These are phyloP conservation scores for Paedocypris sp. DNA, from an alignment of 2,113 vertebrate species.

Conservation along the genomic window DNA sequence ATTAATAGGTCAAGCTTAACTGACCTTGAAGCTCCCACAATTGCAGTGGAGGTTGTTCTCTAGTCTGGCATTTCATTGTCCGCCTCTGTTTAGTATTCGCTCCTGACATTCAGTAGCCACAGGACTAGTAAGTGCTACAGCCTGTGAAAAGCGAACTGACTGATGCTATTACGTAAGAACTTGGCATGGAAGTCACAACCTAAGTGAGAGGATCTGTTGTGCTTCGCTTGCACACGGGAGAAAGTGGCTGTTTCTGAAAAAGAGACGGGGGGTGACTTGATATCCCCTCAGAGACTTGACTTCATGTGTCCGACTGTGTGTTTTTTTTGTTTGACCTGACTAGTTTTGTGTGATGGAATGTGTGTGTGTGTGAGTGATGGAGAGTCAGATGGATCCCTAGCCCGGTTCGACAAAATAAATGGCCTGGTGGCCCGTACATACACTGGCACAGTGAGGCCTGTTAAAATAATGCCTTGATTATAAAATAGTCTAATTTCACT, in stretches of 20 bases:
- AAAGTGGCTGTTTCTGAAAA: neutral
- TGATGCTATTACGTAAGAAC: conserved; percentile 10
- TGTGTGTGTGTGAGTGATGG: neutral
- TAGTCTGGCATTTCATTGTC: neutral
- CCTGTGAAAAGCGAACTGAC: neutral
- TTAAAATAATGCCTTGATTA: too few species aligned
- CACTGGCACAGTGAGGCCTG: too few species aligned
- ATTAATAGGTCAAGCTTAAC: conserved; percentile 5
- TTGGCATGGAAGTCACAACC: conserved; percentile 9
- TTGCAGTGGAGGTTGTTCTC: neutral
- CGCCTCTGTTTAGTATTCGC: conserved; percentile 14
- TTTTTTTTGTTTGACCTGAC: neutral
- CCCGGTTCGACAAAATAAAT: too few species aligned
- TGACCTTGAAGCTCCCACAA: neutral
- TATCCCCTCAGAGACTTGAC: neutral
- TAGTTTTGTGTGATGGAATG: conserved; percentile 8
- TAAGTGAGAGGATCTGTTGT: conserved; percentile 1
- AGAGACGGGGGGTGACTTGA: neutral
- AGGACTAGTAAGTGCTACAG: conserved; percentile 2
- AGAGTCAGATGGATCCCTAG: too few species aligned
- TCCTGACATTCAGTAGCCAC: neutral
- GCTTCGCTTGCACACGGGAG: conserved; percentile 11
- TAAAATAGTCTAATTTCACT: too few species aligned
- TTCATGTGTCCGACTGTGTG: neutral
- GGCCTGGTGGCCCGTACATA: too few species aligned